Conservation (phyloP, 2,888 invertebrate genomes). For the Caenorhabditis macrosperma region DNA sequence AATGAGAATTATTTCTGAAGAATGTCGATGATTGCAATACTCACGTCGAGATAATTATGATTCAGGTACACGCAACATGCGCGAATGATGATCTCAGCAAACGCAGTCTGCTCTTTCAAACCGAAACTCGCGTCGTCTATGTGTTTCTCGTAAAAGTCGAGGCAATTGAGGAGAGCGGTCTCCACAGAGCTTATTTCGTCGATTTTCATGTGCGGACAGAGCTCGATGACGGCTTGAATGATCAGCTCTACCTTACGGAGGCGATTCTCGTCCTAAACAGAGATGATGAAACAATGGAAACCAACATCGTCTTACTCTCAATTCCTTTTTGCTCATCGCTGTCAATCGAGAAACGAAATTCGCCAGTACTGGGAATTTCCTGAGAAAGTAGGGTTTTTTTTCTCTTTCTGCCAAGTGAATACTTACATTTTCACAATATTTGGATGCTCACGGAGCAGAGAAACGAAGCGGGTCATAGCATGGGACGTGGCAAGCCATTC, state of each 20-base stretch:
- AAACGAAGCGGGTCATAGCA: conserved; percentile 36
- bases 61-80: conserved; percentile 48
- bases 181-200: conserved; percentile 44
- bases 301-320: conserved; percentile 10
- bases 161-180: conserved; percentile 37
- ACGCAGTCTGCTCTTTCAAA: conserved; percentile 33
- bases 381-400: conserved; percentile 11
- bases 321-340: conserved; percentile 32
- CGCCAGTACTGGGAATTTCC: conserved; percentile 55
- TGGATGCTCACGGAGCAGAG: conserved; percentile 50
- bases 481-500: conserved; percentile 45
- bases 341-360: conserved; percentile 36
- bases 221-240: conserved; percentile 17
- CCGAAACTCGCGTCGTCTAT: conserved; percentile 45
- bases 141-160: conserved; percentile 58
- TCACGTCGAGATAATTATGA: conserved; percentile 28
- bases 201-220: conserved; percentile 21
- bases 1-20: no score
- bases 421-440: conserved; percentile 53
- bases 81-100: conserved; percentile 32
- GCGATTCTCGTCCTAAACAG: conserved; percentile 38
- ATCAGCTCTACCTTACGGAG: conserved; percentile 44
- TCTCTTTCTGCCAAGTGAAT: not conserved
- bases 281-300: not conserved
- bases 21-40: no score